These are phyloP conservation scores for Erpobdella octoculata DNA, from an alignment of 2,888 invertebrate species.

Conservation along the genomic window DNA sequence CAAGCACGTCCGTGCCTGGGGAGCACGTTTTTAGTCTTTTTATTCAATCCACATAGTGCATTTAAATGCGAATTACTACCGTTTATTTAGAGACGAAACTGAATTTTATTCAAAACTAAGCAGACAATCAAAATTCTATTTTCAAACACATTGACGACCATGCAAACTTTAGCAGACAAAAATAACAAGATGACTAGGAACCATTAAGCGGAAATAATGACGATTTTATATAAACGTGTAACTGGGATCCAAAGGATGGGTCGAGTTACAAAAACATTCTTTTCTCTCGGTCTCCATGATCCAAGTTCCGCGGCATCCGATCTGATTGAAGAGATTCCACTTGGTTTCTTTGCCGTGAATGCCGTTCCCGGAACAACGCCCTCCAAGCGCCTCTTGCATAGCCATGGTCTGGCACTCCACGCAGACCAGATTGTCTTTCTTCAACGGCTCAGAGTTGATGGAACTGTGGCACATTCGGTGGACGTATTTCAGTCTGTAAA, in stretches of 20 bases:
- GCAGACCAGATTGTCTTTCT: slow-evolving; percentile 64
- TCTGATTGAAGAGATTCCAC: slow-evolving; percentile 74
- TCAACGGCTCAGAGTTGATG: slow-evolving; percentile 35
- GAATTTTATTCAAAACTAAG: too few species aligned
- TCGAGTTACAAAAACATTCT: slow-evolving; percentile 45
- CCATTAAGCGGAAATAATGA: too few species aligned
- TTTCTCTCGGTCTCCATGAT: slow-evolving; percentile 55
- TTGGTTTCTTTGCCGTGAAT: slow-evolving; percentile 67
- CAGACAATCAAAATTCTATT: too few species aligned
- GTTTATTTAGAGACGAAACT: too few species aligned
- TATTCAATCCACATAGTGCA: too few species aligned
- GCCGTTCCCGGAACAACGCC: slow-evolving; percentile 74
- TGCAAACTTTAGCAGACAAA: too few species aligned
- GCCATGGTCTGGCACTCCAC: slow-evolving; percentile 77
- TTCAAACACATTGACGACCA: too few species aligned
- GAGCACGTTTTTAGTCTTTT: too few species aligned
- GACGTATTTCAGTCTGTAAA: slow-evolving; percentile 64
- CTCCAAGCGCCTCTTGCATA: slow-evolving; percentile 65
- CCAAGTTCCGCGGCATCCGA: slow-evolving; percentile 83
- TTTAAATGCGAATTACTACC: too few species aligned
- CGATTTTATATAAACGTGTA: slow-evolving; percentile 27
- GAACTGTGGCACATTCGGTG: slow-evolving; percentile 40
- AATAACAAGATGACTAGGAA: too few species aligned
- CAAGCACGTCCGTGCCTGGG: too few species aligned
- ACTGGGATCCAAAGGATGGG: not conserved